Evolutionary conservation across 30 jellyfish, hydroid and myxozoan species (phyloP).

Genomic region (Aurelia aurita complex sp. Pacific): DNA sequence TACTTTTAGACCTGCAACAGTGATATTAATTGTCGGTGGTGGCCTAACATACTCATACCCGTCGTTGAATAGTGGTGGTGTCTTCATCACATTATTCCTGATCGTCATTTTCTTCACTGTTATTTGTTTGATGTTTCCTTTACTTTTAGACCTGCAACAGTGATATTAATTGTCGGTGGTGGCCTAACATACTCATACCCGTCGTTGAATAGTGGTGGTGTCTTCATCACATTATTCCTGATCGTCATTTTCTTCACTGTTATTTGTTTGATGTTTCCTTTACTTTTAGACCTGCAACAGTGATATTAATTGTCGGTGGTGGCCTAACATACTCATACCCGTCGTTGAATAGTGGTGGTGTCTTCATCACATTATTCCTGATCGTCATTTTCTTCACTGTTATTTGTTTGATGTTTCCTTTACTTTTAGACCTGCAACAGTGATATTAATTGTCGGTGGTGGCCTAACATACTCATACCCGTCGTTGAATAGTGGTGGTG

Average conservation of each 20-base stretch:
- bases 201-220: slow-evolving; percentile 50
- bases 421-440: slow-evolving; percentile 41
- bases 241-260: slow-evolving; percentile 52
- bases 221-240: slow-evolving; percentile 47
- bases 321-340: slow-evolving; percentile 89
- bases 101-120: slow-evolving; percentile 52
- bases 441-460: slow-evolving; percentile 87
- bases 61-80: slow-evolving; percentile 50
- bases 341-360: slow-evolving; percentile 50
- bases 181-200: slow-evolving; percentile 90
- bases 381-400: slow-evolving; percentile 52
- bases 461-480: slow-evolving; percentile 90
- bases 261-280: slow-evolving; percentile 52
- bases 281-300: slow-evolving; percentile 47
- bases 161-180: slow-evolving; percentile 87
- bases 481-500: slow-evolving; percentile 50
- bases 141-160: slow-evolving; percentile 41
- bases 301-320: slow-evolving; percentile 87
- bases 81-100: slow-evolving; percentile 47
- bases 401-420: slow-evolving; percentile 51
- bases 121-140: slow-evolving; percentile 51
- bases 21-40: slow-evolving; percentile 87
- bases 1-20: slow-evolving; percentile 47
- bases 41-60: slow-evolving; percentile 89
- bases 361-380: slow-evolving; percentile 47